Evolutionary conservation across 2,113 vertebrate species (phyloP).

Genomic region (Oplegnathus fasciatus): DNA sequence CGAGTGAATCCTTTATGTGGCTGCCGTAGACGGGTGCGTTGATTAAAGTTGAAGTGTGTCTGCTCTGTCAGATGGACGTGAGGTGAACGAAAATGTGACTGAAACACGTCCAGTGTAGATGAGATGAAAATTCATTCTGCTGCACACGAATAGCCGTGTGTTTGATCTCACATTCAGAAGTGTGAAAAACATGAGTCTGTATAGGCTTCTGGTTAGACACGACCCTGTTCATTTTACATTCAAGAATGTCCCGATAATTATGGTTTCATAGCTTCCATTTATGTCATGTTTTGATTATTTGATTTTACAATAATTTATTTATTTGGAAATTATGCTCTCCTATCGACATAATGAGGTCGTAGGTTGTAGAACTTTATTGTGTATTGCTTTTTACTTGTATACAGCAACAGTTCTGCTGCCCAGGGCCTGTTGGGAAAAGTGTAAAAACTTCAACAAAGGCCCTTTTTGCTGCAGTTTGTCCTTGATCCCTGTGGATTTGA

Average conservation of each 20-base stretch:
- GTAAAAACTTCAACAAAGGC: background rate
- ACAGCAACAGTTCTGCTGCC: background rate
- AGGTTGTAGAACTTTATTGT: background rate
- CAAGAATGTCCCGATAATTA: background rate
- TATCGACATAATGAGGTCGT: background rate
- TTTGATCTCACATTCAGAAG: conserved; percentile 8
- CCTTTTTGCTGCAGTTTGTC: background rate
- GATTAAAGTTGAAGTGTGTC: background rate
- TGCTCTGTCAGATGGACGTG: background rate
- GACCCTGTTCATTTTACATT: background rate
- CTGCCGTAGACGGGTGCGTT: background rate
- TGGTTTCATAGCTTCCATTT: background rate
- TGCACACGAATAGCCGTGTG: background rate
- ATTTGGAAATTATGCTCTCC: background rate
- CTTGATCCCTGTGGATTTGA: too few relatives aligned
- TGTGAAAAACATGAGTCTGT: background rate
- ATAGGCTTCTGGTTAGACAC: background rate
- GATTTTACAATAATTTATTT: background rate
- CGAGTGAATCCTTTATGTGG: background rate
- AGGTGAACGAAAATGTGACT: background rate
- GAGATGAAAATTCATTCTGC: background rate
- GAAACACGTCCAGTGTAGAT: rapidly evolving
- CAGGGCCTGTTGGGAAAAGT: background rate
- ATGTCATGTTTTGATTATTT: background rate
- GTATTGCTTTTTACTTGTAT: background rate